Evolutionary conservation across 2,888 invertebrate species (phyloP), one percentile per base, ranked within the genome.

Genomic region (Eupithecia inturbata): DNA sequence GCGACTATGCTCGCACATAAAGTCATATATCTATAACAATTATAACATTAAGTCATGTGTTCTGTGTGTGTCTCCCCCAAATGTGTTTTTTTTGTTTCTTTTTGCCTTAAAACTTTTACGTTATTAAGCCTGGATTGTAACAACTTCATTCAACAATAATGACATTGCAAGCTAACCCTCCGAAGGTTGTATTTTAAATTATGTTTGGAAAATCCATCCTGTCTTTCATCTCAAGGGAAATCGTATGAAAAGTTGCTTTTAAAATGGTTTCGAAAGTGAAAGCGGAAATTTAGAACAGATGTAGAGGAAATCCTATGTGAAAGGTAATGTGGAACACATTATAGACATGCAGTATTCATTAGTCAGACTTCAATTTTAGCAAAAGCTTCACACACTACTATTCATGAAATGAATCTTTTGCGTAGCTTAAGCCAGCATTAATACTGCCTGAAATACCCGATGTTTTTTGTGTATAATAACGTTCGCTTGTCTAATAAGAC

Each of bases 241-340:
- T 70, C 45, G 64, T 64, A 36, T 66, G 68, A 10, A 70, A 70
- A 70, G 71, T 75, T 63, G 69, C 69, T 75, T 69, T 67, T 33
- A 49, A 64, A 68, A 70, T 39, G 22, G 31, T 68, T 45, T 72
- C 60, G 68, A 66, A 72, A 33, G 62, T 66, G 14, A 68, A 70
- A 49, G 60, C 26, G 62, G 41, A 64, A 71, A 71, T 68, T 74
- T 72, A 36, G 71, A 41, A 66, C 71, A 62, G 1, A 31, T 26
- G 31, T 22, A 68, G 45, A 57, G 45, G n/a, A 39, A 41, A 63
- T 33, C 33, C 63, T 63, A 7, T 63, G 28, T 64, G 16, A 28
- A 26, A 60, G 26, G 12, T 26, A 26, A 14, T 5, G 3, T 60
- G 5, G 26, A 60, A 60, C 4, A 12, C 19, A 26, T 60, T 26